Conservation (phyloP, 2,888 invertebrate genomes). For the Ophion ellenae region DNA sequence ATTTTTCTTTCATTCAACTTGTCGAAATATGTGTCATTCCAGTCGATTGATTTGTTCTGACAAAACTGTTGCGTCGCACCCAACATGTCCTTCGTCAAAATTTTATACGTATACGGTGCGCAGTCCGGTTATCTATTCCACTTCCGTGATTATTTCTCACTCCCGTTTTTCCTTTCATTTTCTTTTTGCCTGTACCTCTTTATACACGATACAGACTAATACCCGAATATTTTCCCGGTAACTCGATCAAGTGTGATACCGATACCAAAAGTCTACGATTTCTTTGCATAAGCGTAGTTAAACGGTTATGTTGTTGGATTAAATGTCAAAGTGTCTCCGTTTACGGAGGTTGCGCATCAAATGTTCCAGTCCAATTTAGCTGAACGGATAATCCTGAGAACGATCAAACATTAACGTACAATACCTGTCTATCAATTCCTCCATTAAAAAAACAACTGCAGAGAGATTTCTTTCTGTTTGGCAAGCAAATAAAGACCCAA, state of each 20-base stretch:
- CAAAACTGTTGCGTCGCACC: not conserved
- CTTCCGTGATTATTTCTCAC: not conserved
- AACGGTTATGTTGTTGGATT: not conserved
- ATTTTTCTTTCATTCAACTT: conserved; percentile 5
- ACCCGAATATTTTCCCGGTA: conserved; percentile 3
- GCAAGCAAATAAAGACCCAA: not conserved
- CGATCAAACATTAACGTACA: not conserved
- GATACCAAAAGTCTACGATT: conserved; percentile 7
- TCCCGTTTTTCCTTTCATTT: not conserved
- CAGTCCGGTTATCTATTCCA: not conserved
- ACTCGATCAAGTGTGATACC: conserved; percentile 48
- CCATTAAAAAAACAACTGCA: not conserved
- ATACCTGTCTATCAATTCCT: not conserved
- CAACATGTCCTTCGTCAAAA: not conserved
- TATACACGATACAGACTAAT: conserved; percentile 13
- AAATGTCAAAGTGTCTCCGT: not conserved
- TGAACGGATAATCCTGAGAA: not conserved
- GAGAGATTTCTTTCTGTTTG: not conserved
- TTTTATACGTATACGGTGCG: not conserved
- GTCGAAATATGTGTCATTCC: conserved; percentile 28
- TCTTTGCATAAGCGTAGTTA: not conserved
- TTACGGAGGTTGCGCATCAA: not conserved
- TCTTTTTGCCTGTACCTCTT: not conserved
- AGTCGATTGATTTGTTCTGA: conserved; percentile 36
- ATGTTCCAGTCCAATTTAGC: not conserved